Conservation (phyloP, 2,888 invertebrate genomes). For the Tetanocera ferruginea region DNA sequence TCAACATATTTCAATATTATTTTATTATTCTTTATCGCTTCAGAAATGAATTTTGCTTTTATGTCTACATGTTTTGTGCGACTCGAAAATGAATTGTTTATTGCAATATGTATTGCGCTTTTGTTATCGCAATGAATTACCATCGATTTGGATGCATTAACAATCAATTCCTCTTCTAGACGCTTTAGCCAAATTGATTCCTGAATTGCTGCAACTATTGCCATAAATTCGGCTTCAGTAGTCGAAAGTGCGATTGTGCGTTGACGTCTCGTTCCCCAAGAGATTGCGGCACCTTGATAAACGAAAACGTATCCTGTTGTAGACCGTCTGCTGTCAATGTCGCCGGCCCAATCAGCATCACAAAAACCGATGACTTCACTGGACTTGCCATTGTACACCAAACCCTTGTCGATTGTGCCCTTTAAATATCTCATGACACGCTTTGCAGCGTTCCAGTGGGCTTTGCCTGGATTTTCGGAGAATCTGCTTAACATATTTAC, state of each 20-base stretch:
- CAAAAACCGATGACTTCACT: constrained; percentile 39
- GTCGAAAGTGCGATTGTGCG: constrained; percentile 46
- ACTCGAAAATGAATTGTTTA: constrained; percentile 37
- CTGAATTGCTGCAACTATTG: constrained; percentile 46
- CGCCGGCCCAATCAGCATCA: constrained; percentile 45
- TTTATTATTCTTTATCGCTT: no score
- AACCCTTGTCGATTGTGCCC: constrained; percentile 32
- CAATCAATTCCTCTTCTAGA: constrained; percentile 7
- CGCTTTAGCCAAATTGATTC: constrained; percentile 46
- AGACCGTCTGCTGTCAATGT: constrained; percentile 41
- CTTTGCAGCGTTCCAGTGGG: constrained; percentile 45
- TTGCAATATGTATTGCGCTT: constrained; percentile 39
- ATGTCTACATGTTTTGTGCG: constrained; percentile 46
- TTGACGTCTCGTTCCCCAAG: constrained; percentile 47
- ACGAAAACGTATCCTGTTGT: constrained; percentile 43
- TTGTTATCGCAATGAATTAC: constrained; percentile 21
- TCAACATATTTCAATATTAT: no score
- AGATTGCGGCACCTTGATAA: constrained; percentile 42
- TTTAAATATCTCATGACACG: constrained; percentile 39
- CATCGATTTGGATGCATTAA: constrained; percentile 7
- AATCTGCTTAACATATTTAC: constrained; percentile 44
- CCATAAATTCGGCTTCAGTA: constrained; percentile 49
- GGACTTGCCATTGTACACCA: constrained; percentile 30
- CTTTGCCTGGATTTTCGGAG: constrained; percentile 45
- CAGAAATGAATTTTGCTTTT: constrained; percentile 43